A percentile compares a stretch with the other conserved stretches of the same genome.
Evolutionary conservation across 2,797 vertebrate species (phyloP).

Genomic region (Kryptopterus vitreolus): DNA sequence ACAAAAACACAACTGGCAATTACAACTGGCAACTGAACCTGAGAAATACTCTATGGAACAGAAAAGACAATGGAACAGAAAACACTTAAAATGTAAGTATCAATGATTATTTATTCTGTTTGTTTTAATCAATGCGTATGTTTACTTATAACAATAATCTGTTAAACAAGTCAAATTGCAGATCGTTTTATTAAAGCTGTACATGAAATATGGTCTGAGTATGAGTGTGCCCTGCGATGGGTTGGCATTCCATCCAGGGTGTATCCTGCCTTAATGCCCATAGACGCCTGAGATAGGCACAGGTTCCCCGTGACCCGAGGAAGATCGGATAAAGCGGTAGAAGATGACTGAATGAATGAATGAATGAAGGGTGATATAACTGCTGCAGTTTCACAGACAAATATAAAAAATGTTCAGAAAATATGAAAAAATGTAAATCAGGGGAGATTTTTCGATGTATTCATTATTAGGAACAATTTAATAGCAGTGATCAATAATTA

Average conservation of each 20-base stretch:
- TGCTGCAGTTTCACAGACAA: background rate
- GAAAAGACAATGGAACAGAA: conserved; percentile 14
- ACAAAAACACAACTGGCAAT: background rate
- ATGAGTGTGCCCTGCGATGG: too few relatives aligned
- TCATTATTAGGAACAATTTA: background rate
- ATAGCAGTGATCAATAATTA: background rate
- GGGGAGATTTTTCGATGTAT: background rate
- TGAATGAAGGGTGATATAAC: background rate
- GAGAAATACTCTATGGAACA: conserved; percentile 33
- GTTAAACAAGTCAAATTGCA: background rate
- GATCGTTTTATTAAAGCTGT: background rate
- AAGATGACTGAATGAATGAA: too few relatives aligned
- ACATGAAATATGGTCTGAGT: conserved; percentile 14
- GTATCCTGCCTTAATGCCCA: too few relatives aligned
- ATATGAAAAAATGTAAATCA: background rate
- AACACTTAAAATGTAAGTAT: conserved; percentile 44
- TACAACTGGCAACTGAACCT: conserved; percentile 24
- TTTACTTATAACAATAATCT: conserved; percentile 4
- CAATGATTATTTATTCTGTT: background rate
- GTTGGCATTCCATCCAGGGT: too few relatives aligned
- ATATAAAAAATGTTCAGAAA: background rate
- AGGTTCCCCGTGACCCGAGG: too few relatives aligned
- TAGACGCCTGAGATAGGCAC: too few relatives aligned
- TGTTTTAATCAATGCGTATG: background rate
- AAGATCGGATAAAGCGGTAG: too few relatives aligned